These are phyloP conservation scores for Spisula solida DNA, from an alignment of 2,888 invertebrate genomes.

Conservation along the genomic window DNA sequence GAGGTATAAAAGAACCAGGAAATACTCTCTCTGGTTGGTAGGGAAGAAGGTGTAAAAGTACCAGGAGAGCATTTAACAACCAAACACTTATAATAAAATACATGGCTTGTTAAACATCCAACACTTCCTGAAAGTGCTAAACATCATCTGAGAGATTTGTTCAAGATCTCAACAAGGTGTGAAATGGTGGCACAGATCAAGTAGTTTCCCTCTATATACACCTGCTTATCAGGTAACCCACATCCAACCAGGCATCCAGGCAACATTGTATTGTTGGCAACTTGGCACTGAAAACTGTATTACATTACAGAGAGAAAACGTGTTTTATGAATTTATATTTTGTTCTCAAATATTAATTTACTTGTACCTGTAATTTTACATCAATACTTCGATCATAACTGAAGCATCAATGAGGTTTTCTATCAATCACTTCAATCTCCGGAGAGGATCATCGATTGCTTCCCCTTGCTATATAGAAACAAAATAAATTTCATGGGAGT, in stretches of 20 bases:
- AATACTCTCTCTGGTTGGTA: background rate
- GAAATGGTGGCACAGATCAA: slow-evolving; percentile 1
- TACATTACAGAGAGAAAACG: slow-evolving; percentile 10
- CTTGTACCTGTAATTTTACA: too few relatives aligned
- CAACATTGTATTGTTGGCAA: background rate
- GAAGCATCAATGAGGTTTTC: too few relatives aligned
- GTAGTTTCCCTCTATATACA: background rate
- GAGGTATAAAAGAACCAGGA: background rate
- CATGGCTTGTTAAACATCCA: slow-evolving; percentile 8
- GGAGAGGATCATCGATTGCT: too few relatives aligned
- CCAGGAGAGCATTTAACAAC: background rate
- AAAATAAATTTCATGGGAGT: too few relatives aligned
- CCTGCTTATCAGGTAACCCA: background rate
- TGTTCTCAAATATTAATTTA: too few relatives aligned
- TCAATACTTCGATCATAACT: too few relatives aligned
- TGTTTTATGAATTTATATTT: background rate
- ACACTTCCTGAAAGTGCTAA: background rate
- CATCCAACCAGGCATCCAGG: background rate
- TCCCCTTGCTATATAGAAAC: too few relatives aligned
- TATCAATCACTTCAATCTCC: too few relatives aligned
- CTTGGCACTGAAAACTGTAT: background rate
- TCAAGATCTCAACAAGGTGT: background rate
- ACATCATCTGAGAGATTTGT: background rate
- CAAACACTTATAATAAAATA: slow-evolving; percentile 14
- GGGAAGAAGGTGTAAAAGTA: background rate